phyloP scores from a whole-genome alignment of 64 coral and sea anemone genomes.

The Porites lutea region DNA sequence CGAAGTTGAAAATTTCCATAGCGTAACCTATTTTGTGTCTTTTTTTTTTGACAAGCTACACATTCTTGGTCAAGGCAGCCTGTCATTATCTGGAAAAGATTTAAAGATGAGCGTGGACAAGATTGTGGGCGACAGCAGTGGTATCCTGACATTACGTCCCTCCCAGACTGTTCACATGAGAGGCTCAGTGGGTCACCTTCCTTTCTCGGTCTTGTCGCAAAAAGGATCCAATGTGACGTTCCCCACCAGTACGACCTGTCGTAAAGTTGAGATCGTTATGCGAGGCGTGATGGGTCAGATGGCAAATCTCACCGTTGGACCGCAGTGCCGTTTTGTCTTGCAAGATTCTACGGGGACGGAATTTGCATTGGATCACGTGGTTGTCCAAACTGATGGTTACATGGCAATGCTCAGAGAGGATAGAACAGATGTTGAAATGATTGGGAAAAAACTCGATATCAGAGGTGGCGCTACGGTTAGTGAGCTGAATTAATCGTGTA shows the following conservation, averaged over 20 bases:
- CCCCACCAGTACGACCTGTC: constrained; percentile 70
- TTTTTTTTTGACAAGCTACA: constrained; percentile 49
- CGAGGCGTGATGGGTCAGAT: constrained; percentile 73
- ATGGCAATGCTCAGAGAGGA: constrained; percentile 66
- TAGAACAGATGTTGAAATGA: constrained; percentile 37
- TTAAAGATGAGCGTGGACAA: constrained; percentile 59
- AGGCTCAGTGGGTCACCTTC: constrained; percentile 52
- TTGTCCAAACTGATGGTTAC: constrained; percentile 86
- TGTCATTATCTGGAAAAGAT: constrained; percentile 63
- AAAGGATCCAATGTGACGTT: constrained; percentile 61
- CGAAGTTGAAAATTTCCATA: no score
- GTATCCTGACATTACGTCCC: constrained; percentile 79
- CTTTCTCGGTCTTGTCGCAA: constrained; percentile 85
- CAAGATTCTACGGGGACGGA: constrained; percentile 78
- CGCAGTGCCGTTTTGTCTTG: constrained; percentile 75
- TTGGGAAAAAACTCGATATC: constrained; percentile 83
- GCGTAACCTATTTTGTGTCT: no score
- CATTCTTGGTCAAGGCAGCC: constrained; percentile 72
- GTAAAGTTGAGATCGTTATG: constrained; percentile 76
- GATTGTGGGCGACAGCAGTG: constrained; percentile 80
- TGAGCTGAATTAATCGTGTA: neutral
- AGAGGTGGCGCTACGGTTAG: constrained; percentile 90
- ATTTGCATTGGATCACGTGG: constrained; percentile 74
- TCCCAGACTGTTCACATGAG: constrained; percentile 65
- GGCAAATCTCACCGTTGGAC: constrained; percentile 87